Evolutionary conservation across 2,888 invertebrate species (phyloP).

Genomic region (Luffia ferchaultella): DNA sequence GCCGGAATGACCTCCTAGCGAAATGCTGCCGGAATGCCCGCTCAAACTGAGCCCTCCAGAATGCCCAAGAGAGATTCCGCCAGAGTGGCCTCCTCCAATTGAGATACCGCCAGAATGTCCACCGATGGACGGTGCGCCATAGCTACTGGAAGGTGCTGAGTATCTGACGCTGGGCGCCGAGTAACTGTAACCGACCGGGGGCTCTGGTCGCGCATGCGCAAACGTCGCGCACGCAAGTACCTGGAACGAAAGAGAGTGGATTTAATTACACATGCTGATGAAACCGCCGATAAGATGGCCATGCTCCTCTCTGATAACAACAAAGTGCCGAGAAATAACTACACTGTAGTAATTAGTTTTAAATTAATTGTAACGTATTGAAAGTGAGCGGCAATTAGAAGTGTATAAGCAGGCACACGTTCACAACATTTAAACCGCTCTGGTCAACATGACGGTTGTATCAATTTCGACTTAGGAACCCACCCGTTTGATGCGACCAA

Average conservation of each 20-base stretch:
- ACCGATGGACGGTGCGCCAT: constrained; percentile 27
- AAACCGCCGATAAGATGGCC: no score
- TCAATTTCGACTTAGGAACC: no score
- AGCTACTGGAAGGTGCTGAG: constrained; percentile 31
- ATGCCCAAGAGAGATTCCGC: constrained; percentile 16
- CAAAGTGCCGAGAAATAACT: no score
- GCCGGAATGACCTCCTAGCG: constrained; percentile 17
- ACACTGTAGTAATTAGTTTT: no score
- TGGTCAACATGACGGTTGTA: no score
- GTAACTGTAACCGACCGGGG: constrained; percentile 60
- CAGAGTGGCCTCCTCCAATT: constrained; percentile 15
- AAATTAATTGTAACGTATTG: no score
- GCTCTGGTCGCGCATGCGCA: constrained; percentile 55
- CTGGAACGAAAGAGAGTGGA: constrained; percentile 29
- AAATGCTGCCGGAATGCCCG: constrained; percentile 17
- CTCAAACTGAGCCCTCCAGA: constrained; percentile 29
- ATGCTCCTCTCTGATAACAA: no score
- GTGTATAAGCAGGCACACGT: no score
- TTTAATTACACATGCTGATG: no score
- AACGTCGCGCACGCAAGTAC: constrained; percentile 57
- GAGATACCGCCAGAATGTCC: constrained; percentile 26
- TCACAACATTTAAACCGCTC: no score
- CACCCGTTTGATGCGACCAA: no score
- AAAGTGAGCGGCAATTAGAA: no score
- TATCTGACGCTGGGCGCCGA: constrained; percentile 38